A percentile compares a stretch with the other conserved stretches of the same genome.
Conservation (phyloP, 1,140 invertebrate species). For the Yoshiicerus persimilis region DNA sequence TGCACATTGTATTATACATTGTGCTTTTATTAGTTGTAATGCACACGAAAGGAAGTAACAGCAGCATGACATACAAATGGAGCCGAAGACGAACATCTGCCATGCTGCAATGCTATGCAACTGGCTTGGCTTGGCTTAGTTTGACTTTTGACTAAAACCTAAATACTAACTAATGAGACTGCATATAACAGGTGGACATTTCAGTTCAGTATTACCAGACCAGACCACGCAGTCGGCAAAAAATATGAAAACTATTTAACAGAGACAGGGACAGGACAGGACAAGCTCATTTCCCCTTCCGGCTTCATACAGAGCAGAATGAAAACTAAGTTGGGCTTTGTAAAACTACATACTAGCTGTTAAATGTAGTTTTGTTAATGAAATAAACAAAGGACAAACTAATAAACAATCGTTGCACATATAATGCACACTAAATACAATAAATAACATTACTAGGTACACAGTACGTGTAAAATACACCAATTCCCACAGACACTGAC, state of each 20-base stretch:
- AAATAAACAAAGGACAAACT: not conserved
- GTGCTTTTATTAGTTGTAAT: not conserved
- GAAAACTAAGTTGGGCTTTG: not conserved
- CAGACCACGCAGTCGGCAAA: not conserved
- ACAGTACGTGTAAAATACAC: not conserved
- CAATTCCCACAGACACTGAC: not conserved
- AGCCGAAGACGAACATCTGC: not conserved
- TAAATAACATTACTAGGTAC: not conserved
- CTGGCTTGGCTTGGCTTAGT: not conserved
- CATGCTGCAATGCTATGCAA: too few species aligned
- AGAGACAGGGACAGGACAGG: not conserved
- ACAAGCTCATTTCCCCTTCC: conserved; percentile 3
- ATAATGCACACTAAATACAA: not conserved
- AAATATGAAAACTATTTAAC: not conserved
- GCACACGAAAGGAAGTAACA: not conserved
- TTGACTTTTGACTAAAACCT: too few species aligned
- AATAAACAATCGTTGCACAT: not conserved
- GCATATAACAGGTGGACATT: not conserved
- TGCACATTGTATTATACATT: not conserved
- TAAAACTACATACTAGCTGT: not conserved
- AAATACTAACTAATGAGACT: not conserved
- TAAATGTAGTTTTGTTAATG: not conserved
- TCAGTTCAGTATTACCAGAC: too few species aligned
- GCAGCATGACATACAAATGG: not conserved
- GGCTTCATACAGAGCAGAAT: not conserved